Evolutionary conservation across 2,797 vertebrate species (phyloP).

Genomic region (Eremophila alpestris): DNA sequence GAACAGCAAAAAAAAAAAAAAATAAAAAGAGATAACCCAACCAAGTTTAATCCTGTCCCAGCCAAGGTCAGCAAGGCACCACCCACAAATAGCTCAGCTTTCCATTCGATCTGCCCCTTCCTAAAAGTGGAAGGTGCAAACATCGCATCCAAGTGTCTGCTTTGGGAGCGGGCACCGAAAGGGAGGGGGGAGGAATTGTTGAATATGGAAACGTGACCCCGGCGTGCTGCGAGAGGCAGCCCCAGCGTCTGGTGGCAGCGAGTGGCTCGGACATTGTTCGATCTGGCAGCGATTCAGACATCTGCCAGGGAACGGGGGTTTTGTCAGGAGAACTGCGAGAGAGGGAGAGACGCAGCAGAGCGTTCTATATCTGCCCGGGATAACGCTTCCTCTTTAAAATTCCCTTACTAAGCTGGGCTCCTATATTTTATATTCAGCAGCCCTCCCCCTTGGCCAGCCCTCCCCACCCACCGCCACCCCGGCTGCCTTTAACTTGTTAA

Average conservation of each 20-base stretch:
- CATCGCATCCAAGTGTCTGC: accelerated
- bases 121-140: neutral
- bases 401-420: slow-evolving; percentile 53
- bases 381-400: slow-evolving; percentile 46
- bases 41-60: slow-evolving; percentile 51
- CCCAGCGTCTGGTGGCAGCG: neutral
- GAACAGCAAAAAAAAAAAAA: neutral
- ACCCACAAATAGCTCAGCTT: neutral
- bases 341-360: neutral
- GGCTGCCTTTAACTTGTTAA: slow-evolving; percentile 73
- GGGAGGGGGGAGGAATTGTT: neutral
- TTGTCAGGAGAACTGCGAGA: neutral
- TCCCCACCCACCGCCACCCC: slow-evolving; percentile 41
- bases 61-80: neutral
- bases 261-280: neutral
- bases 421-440: slow-evolving; percentile 52
- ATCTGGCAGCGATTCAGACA: slow-evolving; percentile 30
- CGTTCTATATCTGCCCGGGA: neutral
- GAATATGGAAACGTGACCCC: neutral
- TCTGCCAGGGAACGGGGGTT: slow-evolving; percentile 39
- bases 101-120: neutral
- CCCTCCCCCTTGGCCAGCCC: neutral
- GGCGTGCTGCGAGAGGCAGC: neutral
- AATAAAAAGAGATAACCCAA: neutral
- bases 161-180: accelerated